phyloP scores from a whole-genome alignment of 2,888 invertebrate species.

The Aproaerema taeniolella region DNA sequence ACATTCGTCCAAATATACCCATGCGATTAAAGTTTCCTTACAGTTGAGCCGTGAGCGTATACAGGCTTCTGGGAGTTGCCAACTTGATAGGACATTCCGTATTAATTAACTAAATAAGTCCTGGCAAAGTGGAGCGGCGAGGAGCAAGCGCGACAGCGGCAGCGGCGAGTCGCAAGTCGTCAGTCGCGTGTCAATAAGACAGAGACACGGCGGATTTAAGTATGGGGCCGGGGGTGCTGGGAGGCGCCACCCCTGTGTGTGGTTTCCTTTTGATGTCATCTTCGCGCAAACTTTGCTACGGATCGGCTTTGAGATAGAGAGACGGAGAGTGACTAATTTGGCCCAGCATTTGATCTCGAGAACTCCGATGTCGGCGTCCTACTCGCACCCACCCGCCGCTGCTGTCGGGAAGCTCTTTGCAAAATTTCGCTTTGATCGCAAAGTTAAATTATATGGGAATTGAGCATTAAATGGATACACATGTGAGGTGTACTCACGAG shows the following conservation, averaged over 20 bases:
- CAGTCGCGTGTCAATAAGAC: constrained; percentile 76
- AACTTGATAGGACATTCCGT: constrained; percentile 73
- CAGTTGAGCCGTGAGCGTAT: constrained; percentile 50
- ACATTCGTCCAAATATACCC: constrained; percentile 40
- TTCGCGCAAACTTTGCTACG: constrained; percentile 78
- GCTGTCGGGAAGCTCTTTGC: constrained; percentile 74
- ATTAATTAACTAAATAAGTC: constrained; percentile 77
- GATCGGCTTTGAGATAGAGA: constrained; percentile 79
- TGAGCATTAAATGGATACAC: constrained; percentile 77
- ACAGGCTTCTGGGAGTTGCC: constrained; percentile 60
- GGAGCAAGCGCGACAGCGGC: neutral
- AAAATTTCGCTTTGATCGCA: constrained; percentile 77
- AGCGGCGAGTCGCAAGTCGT: constrained; percentile 63
- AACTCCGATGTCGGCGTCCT: constrained; percentile 65
- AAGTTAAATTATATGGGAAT: constrained; percentile 79
- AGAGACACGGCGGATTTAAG: constrained; percentile 70
- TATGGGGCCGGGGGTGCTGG: constrained; percentile 55
- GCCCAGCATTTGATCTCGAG: constrained; percentile 77
- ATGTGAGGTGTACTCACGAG: constrained; percentile 48
- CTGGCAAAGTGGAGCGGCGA: constrained; percentile 49
- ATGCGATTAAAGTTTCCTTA: constrained; percentile 63
- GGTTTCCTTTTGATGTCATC: constrained; percentile 79
- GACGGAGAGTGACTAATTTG: constrained; percentile 78
- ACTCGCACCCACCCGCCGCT: constrained; percentile 59
- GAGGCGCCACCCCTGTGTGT: constrained; percentile 68